A percentile compares a stretch with the other conserved stretches of the same genome.
Conservation (phyloP, 2,797 vertebrate species). For the Chiropotes sagulatus region DNA sequence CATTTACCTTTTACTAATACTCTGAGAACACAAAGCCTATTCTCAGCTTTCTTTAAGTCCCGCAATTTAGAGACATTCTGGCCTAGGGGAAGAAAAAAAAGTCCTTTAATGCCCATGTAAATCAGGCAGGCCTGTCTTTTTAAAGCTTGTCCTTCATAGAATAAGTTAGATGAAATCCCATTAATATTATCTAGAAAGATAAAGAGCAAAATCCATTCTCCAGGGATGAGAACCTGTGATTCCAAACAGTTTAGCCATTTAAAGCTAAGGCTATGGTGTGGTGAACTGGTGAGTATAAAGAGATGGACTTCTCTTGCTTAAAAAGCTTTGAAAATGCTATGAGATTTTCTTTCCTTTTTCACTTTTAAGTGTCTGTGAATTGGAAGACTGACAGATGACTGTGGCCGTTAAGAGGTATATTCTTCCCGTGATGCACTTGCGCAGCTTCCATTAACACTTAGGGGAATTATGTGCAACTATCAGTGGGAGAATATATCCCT, state of each 20-base stretch:
- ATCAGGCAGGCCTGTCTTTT: background rate
- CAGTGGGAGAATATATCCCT: constrained; percentile 53
- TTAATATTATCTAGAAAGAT: constrained; percentile 46
- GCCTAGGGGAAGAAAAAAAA: background rate
- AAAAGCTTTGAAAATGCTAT: constrained; percentile 1
- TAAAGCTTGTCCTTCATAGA: constrained; percentile 12
- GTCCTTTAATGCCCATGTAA: background rate
- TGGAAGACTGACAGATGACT: constrained; percentile 27
- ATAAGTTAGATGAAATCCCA: background rate
- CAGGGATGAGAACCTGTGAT: background rate
- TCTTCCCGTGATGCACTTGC: constrained; percentile 33
- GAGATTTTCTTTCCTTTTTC: background rate
- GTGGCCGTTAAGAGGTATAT: constrained; percentile 34
- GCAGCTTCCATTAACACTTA: constrained; percentile 75
- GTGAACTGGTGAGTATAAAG: background rate
- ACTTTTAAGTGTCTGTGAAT: background rate
- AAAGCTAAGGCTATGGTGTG: constrained; percentile 2
- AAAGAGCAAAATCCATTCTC: constrained; percentile 21
- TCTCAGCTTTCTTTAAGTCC: constrained; percentile 21
- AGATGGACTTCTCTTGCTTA: background rate
- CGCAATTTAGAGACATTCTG: constrained; percentile 34
- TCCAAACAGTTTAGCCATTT: constrained; percentile 1
- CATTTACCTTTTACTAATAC: background rate
- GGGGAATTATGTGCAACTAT: constrained; percentile 66
- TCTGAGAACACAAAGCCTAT: background rate